A percentile compares a stretch with the other conserved stretches of the same genome.
Conservation (phyloP, 2,797 vertebrate genomes). For the Eulemur coronatus region DNA sequence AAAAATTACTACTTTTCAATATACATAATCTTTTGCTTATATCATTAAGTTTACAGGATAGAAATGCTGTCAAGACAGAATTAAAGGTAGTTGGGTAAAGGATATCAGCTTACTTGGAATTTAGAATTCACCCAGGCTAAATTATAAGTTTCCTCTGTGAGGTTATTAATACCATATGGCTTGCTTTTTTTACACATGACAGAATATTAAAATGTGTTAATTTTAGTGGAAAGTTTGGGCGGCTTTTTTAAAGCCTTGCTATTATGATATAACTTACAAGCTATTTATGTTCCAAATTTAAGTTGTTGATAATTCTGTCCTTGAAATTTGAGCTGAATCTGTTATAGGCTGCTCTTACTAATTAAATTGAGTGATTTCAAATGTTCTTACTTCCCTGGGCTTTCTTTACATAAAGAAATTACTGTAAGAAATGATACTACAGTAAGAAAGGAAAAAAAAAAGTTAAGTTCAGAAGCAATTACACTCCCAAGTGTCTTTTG, state of each 20-base stretch:
- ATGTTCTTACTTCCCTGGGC: not conserved
- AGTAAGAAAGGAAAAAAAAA: not conserved
- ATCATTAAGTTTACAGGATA: not conserved
- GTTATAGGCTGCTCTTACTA: not conserved
- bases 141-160: constrained; percentile 13
- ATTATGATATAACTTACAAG: not conserved
- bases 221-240: not conserved
- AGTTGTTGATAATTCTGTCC: not conserved
- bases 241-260: not conserved
- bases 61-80: constrained; percentile 18
- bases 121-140: constrained; percentile 25
- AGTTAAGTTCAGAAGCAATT: not conserved
- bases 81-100: not conserved
- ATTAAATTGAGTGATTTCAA: constrained; percentile 28
- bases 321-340: constrained; percentile 26
- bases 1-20: constrained; percentile 8
- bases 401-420: not conserved
- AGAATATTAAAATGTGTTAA: constrained; percentile 32
- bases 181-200: not conserved
- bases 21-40: not conserved
- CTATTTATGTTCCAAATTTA: constrained; percentile 27
- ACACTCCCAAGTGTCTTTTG: not conserved
- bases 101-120: not conserved
- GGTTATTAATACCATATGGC: not conserved
- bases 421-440: not conserved